Evolutionary conservation across 2,113 vertebrate species (phyloP).

Genomic region (Morone saxatilis): DNA sequence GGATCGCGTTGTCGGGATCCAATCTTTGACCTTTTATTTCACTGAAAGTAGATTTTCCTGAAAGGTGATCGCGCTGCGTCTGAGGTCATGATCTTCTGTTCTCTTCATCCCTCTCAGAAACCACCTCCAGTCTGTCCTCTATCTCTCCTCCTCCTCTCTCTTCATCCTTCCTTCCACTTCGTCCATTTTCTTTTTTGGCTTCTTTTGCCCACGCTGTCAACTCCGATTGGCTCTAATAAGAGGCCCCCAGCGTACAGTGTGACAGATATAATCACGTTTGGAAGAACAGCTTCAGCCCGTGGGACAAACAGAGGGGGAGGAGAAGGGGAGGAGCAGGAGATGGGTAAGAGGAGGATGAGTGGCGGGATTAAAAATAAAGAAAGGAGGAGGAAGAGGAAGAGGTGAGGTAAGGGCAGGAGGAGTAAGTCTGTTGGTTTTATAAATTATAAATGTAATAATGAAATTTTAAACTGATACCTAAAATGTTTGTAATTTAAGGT

Average conservation of each 20-base stretch:
- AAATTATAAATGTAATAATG: too few relatives aligned
- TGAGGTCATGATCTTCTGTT: background rate
- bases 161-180: background rate
- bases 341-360: conserved; percentile 10
- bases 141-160: background rate
- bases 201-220: conserved; percentile 34
- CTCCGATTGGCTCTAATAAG: conserved; percentile 39
- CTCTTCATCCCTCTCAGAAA: background rate
- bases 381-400: too few relatives aligned
- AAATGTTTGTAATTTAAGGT: too few relatives aligned
- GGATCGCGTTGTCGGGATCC: background rate
- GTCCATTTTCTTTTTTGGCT: conserved; percentile 3
- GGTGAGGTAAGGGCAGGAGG: background rate
- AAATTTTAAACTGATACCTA: too few relatives aligned
- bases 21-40: conserved; percentile 15
- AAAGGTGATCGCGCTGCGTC: background rate
- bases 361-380: too few relatives aligned
- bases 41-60: background rate
- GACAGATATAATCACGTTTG: conserved; percentile 57
- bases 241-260: conserved; percentile 36
- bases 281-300: conserved; percentile 16
- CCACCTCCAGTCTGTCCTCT: background rate
- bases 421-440: background rate
- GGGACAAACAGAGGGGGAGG: background rate
- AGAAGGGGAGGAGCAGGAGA: background rate